Percentiles rank a stretch among this genome's conserved stretches.
Conservation (phyloP, 2,888 invertebrate species). For the Rotaria magnacalcarata region DNA sequence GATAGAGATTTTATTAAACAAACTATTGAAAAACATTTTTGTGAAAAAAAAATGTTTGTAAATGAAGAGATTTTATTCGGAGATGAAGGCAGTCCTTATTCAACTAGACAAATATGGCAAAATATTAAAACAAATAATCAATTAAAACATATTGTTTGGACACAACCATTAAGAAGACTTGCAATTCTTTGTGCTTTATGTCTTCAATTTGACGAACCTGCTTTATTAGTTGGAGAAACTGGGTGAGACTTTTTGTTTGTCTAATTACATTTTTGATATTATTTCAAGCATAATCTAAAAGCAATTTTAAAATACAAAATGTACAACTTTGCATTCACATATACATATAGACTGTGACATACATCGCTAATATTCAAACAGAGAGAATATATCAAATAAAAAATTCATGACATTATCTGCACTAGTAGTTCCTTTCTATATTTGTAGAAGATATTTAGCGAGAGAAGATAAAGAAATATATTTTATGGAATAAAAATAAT, state of each 20-base stretch:
- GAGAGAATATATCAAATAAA: no score
- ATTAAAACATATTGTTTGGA: slow-evolving; percentile 85
- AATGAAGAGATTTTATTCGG: slow-evolving; percentile 38
- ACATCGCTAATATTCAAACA: no score
- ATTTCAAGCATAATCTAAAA: no score
- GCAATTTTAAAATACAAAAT: no score
- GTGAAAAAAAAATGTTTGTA: slow-evolving; percentile 65
- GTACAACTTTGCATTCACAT: no score
- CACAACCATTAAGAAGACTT: slow-evolving; percentile 75
- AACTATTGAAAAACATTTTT: slow-evolving; percentile 66
- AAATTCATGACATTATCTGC: no score
- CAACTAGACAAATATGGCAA: slow-evolving; percentile 44
- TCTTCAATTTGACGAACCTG: slow-evolving; percentile 83
- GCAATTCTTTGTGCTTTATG: slow-evolving; percentile 69
- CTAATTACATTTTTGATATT: neutral
- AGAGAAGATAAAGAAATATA: no score
- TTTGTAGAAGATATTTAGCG: no score
- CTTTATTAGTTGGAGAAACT: slow-evolving; percentile 90
- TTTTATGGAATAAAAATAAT: no score
- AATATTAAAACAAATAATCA: slow-evolving; percentile 51
- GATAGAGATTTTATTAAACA: slow-evolving; percentile 73
- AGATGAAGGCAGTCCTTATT: neutral
- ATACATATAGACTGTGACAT: no score
- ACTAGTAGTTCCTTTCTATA: no score
- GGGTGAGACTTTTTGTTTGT: slow-evolving; percentile 61